Conservation (phyloP, 2,888 invertebrate genomes). For the Palloptera scutellata region DNA sequence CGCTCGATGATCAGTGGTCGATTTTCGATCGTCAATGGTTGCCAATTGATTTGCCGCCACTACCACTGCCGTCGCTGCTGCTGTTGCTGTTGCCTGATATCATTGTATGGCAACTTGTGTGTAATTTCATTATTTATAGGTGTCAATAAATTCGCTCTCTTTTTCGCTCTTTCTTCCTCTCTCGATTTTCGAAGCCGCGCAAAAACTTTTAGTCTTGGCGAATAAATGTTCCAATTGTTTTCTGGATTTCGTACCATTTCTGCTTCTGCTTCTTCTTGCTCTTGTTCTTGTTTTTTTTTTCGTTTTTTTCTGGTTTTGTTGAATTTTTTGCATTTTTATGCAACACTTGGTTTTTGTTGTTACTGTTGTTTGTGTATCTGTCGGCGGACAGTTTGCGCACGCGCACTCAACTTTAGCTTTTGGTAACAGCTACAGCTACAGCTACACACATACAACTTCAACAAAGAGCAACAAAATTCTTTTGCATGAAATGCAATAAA, state of each 20-base stretch:
- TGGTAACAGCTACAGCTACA: too few relatives aligned
- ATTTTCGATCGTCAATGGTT: neutral
- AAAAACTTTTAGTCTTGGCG: neutral
- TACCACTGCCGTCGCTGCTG: slow-evolving; percentile 19
- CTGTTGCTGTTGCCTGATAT: slow-evolving; percentile 23
- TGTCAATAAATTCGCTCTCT: slow-evolving; percentile 48
- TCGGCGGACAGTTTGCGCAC: too few relatives aligned
- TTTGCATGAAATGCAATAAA: too few relatives aligned
- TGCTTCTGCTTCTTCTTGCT: neutral
- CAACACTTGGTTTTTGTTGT: slow-evolving; percentile 1
- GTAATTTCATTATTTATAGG: slow-evolving; percentile 49
- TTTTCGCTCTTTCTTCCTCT: neutral
- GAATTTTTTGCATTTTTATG: slow-evolving; percentile 1
- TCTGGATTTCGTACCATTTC: slow-evolving; percentile 16
- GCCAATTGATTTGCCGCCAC: slow-evolving; percentile 1
- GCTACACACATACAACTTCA: too few relatives aligned
- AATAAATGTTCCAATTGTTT: slow-evolving; percentile 15
- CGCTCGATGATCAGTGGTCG: too few relatives aligned
- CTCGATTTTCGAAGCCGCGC: neutral
- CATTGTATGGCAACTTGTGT: slow-evolving; percentile 32
- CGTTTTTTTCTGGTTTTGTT: neutral
- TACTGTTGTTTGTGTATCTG: neutral
- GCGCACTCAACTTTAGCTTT: too few relatives aligned
- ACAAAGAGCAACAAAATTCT: too few relatives aligned
- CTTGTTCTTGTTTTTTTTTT: neutral